Conservation (phyloP, 2,888 invertebrate species). For the Microchrysa polita region DNA sequence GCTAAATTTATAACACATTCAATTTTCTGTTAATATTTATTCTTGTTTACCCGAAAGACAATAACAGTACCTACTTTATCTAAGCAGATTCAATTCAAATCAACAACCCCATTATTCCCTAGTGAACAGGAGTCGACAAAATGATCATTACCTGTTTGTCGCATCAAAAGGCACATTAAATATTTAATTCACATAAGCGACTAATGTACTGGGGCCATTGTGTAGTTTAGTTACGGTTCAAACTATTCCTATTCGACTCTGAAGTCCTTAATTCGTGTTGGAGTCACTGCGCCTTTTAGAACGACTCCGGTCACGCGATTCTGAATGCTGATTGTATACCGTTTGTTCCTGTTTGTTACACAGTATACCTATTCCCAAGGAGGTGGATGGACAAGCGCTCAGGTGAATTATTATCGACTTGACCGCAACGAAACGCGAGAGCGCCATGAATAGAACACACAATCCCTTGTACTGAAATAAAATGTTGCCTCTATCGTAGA, state of each 20-base stretch:
- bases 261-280: neutral
- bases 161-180: slow-evolving; percentile 37
- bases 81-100: slow-evolving; percentile 8
- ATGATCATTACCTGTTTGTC: slow-evolving; percentile 34
- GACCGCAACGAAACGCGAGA: slow-evolving; percentile 23
- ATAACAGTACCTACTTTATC: no score
- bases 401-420: slow-evolving; percentile 31
- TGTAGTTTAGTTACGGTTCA: no score
- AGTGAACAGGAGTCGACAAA: slow-evolving; percentile 21
- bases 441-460: slow-evolving; percentile 3
- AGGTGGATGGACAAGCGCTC: neutral
- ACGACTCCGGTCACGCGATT: slow-evolving; percentile 27
- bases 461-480: neutral
- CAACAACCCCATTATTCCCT: slow-evolving; percentile 6
- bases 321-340: slow-evolving; percentile 10
- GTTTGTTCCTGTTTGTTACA: slow-evolving; percentile 14
- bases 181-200: slow-evolving; percentile 15
- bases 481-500: neutral
- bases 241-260: neutral
- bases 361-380: neutral
- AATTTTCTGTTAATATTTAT: no score
- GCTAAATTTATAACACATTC: no score
- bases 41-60: no score
- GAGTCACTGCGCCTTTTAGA: neutral
- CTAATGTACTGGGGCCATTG: no score